Evolutionary conservation across 2,797 vertebrate species (phyloP).

Genomic region (Enteromius radiatus): DNA sequence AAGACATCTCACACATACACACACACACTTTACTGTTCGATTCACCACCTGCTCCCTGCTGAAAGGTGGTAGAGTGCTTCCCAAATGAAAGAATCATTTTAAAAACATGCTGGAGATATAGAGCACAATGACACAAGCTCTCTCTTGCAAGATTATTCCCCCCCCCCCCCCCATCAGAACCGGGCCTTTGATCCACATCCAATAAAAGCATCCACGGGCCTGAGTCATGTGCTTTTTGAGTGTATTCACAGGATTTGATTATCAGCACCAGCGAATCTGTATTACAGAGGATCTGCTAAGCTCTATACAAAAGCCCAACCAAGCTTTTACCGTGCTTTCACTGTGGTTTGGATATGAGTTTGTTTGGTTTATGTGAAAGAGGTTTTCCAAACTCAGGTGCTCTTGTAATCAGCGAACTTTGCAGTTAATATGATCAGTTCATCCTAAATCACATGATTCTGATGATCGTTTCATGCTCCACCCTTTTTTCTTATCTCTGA

Average conservation of each 20-base stretch:
- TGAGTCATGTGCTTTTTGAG: slow-evolving; percentile 21
- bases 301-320: slow-evolving; percentile 17
- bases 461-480: slow-evolving; percentile 6
- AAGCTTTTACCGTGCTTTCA: background rate
- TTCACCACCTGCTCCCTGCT: slow-evolving; percentile 50
- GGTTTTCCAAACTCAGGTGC: background rate
- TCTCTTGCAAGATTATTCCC: background rate
- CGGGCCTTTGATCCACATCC: slow-evolving; percentile 11
- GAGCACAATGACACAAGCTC: slow-evolving; percentile 19
- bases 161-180: background rate
- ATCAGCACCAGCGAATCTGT: background rate
- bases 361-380: background rate
- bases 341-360: slow-evolving; percentile 3
- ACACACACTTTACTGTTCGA: slow-evolving; percentile 44
- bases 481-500: background rate
- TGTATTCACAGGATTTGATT: slow-evolving; percentile 30
- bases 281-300: slow-evolving; percentile 28
- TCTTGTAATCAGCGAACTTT: slow-evolving; percentile 1
- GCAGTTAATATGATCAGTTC: background rate
- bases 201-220: slow-evolving; percentile 44
- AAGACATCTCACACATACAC: slow-evolving; percentile 28
- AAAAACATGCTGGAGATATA: slow-evolving; percentile 11
- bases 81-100: slow-evolving; percentile 25
- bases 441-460: background rate
- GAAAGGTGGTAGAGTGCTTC: slow-evolving; percentile 33